Percentiles rank a stretch among this genome's conserved stretches.
Conservation (phyloP, 2,113 vertebrate species). For the Riparia riparia region DNA sequence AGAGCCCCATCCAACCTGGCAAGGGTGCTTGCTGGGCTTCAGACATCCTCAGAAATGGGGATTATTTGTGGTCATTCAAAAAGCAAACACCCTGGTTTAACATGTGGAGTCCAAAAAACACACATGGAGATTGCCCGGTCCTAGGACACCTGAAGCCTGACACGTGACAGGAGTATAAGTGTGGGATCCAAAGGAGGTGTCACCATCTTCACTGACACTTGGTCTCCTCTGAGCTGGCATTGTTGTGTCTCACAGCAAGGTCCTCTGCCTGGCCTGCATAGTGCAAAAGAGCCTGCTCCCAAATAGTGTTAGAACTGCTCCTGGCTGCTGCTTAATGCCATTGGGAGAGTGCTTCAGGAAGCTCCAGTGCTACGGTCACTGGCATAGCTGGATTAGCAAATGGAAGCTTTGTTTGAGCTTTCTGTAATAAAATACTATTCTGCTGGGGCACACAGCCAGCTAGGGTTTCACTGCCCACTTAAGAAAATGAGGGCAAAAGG, state of each 20-base stretch:
- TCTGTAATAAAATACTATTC: not conserved
- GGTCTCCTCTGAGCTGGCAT: not conserved
- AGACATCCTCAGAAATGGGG: not conserved
- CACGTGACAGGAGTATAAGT: accelerated
- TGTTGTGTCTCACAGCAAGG: accelerated
- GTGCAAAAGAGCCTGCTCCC: not conserved
- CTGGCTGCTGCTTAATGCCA: not conserved
- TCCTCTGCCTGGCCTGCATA: not conserved
- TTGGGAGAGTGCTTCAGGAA: not conserved
- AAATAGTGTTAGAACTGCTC: not conserved
- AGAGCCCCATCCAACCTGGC: not conserved
- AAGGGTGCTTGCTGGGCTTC: not conserved
- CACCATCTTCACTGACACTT: not conserved
- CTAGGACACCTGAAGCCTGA: not conserved
- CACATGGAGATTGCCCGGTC: accelerated
- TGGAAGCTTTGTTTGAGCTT: not conserved
- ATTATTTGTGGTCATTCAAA: not conserved
- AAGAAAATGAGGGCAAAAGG: slow-evolving; percentile 28
- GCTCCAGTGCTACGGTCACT: accelerated
- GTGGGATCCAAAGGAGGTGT: not conserved
- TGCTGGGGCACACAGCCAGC: not conserved
- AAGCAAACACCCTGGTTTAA: not conserved
- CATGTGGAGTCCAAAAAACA: not conserved
- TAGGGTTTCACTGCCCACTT: not conserved
- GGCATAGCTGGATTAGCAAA: not conserved